Conservation (phyloP, 2,888 invertebrate species). For the Macrophya annulata region DNA sequence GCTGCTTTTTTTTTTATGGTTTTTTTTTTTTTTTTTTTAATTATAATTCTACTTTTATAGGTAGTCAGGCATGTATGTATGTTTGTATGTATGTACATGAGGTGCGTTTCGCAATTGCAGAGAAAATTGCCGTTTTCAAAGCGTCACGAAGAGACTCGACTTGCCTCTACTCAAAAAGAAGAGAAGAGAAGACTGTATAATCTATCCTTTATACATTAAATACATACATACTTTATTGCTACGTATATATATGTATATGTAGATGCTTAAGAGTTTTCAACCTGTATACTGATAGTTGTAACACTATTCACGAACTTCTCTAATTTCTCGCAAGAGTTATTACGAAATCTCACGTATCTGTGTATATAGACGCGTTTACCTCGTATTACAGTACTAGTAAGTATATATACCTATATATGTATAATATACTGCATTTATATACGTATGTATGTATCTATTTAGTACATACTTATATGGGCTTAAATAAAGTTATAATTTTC, state of each 20-base stretch:
- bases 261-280: not conserved
- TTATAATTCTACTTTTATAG: not conserved
- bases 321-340: not conserved
- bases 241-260: too few species aligned
- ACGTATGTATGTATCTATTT: too few species aligned
- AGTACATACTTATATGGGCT: not conserved
- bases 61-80: too few species aligned
- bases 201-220: not conserved
- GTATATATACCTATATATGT: not conserved
- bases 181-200: not conserved
- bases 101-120: not conserved
- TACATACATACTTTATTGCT: not conserved
- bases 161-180: too few species aligned
- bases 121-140: not conserved
- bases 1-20: not conserved
- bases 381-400: not conserved
- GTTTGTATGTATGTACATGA: too few species aligned
- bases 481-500: not conserved
- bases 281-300: not conserved
- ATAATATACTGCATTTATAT: too few species aligned
- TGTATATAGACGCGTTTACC: not conserved
- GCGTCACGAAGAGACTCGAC: not conserved
- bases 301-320: conserved; percentile 4
- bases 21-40: not conserved
- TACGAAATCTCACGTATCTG: not conserved